Conservation (phyloP, 2,888 invertebrate genomes). For the Lampropteryx suffumata region DNA sequence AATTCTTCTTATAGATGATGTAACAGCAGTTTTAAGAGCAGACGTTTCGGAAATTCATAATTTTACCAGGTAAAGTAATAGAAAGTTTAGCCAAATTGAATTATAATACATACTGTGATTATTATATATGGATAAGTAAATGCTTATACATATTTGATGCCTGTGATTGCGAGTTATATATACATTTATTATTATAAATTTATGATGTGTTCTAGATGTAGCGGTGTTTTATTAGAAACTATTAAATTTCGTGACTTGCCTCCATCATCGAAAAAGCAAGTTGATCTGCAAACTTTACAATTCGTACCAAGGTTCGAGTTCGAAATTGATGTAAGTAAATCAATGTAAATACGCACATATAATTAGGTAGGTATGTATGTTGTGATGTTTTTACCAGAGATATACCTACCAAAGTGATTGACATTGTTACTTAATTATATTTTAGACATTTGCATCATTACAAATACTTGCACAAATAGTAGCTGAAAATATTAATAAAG, state of each 20-base stretch:
- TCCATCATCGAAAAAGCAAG: constrained; percentile 8
- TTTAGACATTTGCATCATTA: constrained; percentile 34
- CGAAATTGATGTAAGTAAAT: constrained; percentile 33
- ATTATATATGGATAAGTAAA: no score
- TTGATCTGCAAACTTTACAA: constrained; percentile 29
- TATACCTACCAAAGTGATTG: no score
- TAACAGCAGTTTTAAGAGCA: constrained; percentile 27
- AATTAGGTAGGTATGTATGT: no score
- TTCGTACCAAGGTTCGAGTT: constrained; percentile 32
- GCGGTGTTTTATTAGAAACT: constrained; percentile 41
- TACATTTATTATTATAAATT: no score
- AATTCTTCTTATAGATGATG: constrained; percentile 2
- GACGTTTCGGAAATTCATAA: constrained; percentile 25
- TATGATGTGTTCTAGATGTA: constrained; percentile 40
- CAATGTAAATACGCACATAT: no score
- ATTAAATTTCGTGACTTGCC: constrained; percentile 36
- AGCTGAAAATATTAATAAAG: constrained; percentile 40
- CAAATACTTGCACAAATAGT: constrained; percentile 42
- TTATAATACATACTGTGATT: no score
- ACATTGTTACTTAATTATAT: background rate
- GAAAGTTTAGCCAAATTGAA: no score
- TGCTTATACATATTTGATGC: no score
- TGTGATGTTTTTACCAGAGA: no score
- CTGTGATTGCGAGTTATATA: no score
- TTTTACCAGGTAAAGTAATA: constrained; percentile 36